These are phyloP conservation scores for Sinocyclocheilus maitianheensis DNA, from an alignment of 2,113 vertebrate genomes.

Conservation along the genomic window DNA sequence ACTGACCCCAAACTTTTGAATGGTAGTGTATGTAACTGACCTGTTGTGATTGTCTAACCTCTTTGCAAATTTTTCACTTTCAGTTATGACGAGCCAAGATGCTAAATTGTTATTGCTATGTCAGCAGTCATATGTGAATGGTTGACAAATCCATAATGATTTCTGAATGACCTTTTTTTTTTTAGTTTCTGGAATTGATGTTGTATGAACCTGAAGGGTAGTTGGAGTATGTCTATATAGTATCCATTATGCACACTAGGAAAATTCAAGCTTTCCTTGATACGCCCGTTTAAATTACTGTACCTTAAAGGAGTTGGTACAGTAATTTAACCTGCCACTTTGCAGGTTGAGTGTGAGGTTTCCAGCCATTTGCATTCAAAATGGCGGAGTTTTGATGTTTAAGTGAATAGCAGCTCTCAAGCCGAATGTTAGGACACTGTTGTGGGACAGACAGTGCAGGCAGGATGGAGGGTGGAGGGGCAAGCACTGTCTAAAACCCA, in stretches of 20 bases:
- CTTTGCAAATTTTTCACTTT: neutral
- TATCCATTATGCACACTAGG: neutral
- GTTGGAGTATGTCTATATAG: neutral
- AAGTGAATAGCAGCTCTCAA: constrained; percentile 51
- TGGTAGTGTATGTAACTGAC: neutral
- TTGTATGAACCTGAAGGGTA: neutral
- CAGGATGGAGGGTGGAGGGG: constrained; percentile 70
- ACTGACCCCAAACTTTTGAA: neutral
- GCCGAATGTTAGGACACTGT: constrained; percentile 54
- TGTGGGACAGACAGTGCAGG: constrained; percentile 61
- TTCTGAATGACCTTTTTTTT: neutral
- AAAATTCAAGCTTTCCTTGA: neutral
- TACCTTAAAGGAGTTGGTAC: neutral
- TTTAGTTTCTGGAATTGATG: neutral
- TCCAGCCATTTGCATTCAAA: constrained; percentile 14
- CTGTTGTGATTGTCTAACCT: neutral
- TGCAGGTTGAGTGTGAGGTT: neutral
- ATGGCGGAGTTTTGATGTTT: constrained; percentile 25
- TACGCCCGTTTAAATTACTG: neutral
- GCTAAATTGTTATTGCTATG: neutral
- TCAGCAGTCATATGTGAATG: neutral
- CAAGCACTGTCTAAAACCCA: constrained; percentile 78
- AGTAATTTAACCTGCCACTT: neutral
- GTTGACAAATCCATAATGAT: neutral
- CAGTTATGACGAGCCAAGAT: neutral